A percentile compares a stretch with the other conserved stretches of the same genome.
These are phyloP conservation scores for Monarcha castaneiventris DNA, from an alignment of 2,113 vertebrate genomes.

Conservation along the genomic window DNA sequence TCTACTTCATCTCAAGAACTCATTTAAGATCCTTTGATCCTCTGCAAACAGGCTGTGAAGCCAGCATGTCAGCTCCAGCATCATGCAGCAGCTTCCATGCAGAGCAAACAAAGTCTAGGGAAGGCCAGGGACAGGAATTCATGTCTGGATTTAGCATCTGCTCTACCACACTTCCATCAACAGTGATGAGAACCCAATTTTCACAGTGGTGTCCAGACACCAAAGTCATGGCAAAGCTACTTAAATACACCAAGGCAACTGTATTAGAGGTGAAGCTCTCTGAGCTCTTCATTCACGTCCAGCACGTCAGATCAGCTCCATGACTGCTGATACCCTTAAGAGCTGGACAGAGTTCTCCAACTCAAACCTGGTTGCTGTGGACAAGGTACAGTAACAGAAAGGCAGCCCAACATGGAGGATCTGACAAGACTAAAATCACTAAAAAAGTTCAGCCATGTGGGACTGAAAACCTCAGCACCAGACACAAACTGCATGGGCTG, in stretches of 20 bases:
- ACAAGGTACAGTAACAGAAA: neutral
- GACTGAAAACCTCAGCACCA: neutral
- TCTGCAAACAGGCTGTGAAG: neutral
- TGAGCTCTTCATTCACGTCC: neutral
- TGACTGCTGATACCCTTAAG: neutral
- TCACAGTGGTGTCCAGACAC: neutral
- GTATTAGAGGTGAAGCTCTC: neutral
- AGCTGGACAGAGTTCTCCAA: neutral
- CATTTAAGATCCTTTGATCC: neutral
- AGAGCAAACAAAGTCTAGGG: neutral
- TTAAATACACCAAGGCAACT: neutral
- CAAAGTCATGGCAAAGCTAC: neutral
- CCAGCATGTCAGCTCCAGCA: neutral
- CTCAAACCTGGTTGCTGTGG: neutral
- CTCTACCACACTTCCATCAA: neutral
- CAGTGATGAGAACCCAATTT: neutral
- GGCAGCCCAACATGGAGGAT: neutral
- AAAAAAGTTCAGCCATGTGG: accelerated
- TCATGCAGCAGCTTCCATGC: neutral
- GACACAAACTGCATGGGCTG: neutral
- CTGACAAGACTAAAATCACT: neutral
- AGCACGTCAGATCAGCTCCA: neutral
- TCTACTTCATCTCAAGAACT: neutral
- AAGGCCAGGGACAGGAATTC: neutral
- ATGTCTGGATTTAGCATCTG: neutral